Conservation (phyloP, 2,797 vertebrate species). For the Danio albolineatus region DNA sequence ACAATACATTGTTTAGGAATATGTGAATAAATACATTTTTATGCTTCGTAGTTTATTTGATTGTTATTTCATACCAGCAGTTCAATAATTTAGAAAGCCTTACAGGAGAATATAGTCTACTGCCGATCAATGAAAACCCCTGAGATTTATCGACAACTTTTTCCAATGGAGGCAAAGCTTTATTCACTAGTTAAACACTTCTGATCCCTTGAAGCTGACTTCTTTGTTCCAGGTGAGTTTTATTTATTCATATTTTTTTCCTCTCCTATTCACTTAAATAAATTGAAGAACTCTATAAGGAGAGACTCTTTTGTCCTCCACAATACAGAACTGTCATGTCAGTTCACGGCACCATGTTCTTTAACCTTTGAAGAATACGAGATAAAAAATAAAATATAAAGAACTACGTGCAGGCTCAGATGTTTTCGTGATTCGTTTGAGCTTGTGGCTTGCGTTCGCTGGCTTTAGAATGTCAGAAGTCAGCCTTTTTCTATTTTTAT, state of each 20-base stretch:
- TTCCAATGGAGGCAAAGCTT: not conserved
- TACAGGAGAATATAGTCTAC: not conserved
- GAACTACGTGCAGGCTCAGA: not conserved
- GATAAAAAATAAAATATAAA: not conserved
- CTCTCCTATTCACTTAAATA: not conserved
- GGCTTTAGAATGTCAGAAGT: conserved; percentile 58
- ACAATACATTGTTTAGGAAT: no score
- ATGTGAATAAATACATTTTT: no score
- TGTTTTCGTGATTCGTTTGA: conserved; percentile 43
- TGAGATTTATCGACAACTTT: conserved; percentile 2
- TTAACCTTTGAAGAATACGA: conserved; percentile 34
- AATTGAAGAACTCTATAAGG: not conserved
- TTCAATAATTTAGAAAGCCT: not conserved
- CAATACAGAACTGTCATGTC: conserved; percentile 21
- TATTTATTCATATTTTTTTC: no score
- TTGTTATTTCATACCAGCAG: not conserved
- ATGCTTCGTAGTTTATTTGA: no score
- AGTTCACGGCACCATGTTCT: conserved; percentile 38
- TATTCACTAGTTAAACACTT: not conserved
- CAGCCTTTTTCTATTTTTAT: conserved; percentile 52
- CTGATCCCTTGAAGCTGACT: not conserved
- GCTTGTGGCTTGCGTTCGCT: conserved; percentile 38
- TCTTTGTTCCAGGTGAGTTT: not conserved
- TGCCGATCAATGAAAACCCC: conserved; percentile 1
- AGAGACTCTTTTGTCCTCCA: conserved; percentile 1